phyloP scores from a whole-genome alignment of 2,888 invertebrate species.

The Hypolimnas misippus region DNA sequence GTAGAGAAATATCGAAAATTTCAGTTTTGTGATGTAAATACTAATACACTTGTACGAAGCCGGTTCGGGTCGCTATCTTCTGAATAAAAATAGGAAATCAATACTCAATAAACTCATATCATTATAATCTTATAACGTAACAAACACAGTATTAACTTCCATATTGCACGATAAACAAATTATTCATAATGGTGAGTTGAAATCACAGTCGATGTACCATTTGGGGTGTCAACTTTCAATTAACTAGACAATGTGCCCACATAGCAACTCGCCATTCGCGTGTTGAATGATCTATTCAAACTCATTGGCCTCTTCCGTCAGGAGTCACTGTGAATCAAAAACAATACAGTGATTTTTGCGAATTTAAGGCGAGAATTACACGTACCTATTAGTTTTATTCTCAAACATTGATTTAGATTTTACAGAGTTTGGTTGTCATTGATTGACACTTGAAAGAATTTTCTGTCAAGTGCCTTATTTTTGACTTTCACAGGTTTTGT shows the following conservation, averaged over 20 bases:
- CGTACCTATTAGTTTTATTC: too few species aligned
- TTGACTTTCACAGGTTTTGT: too few species aligned
- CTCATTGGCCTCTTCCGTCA: conserved; percentile 10
- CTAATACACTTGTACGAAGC: too few species aligned
- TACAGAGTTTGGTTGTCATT: background rate
- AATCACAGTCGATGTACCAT: conserved; percentile 11
- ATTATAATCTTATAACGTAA: conserved; percentile 2
- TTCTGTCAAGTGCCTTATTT: too few species aligned
- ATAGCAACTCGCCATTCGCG: conserved; percentile 20
- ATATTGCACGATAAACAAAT: background rate
- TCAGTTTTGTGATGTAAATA: too few species aligned
- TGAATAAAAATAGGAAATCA: background rate
- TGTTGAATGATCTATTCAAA: conserved; percentile 17
- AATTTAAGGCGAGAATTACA: too few species aligned
- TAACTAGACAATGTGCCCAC: conserved; percentile 21
- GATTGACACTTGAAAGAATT: too few species aligned
- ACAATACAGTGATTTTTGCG: background rate
- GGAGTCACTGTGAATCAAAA: conserved; percentile 7
- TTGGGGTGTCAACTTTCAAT: conserved; percentile 28
- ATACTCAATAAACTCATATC: background rate
- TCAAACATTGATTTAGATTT: background rate
- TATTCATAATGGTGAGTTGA: background rate
- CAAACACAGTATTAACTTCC: conserved; percentile 3
- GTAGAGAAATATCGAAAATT: too few species aligned
- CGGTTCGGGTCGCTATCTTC: background rate